These are phyloP conservation scores for Harpalus rubripes DNA, from an alignment of 2,888 invertebrate genomes.

Conservation along the genomic window DNA sequence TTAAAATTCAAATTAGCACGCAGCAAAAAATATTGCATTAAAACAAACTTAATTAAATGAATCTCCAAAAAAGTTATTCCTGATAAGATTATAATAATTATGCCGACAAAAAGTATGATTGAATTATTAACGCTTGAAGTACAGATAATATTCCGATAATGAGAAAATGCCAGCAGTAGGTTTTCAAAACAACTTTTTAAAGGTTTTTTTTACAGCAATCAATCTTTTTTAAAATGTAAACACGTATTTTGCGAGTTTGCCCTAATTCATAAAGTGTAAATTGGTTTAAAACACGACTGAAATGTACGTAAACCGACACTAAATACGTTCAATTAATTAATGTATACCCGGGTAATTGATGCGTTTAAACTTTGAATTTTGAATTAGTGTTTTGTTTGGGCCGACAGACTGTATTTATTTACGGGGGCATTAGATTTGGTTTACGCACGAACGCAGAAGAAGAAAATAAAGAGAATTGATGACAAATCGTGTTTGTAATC, in stretches of 20 bases:
- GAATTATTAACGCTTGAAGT: conserved; percentile 24
- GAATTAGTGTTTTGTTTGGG: not conserved
- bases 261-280: conserved; percentile 31
- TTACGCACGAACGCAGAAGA: not conserved
- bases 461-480: not conserved
- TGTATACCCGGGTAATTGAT: not conserved
- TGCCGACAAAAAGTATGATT: not conserved
- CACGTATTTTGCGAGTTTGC: not conserved
- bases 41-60: not conserved
- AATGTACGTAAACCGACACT: conserved; percentile 7
- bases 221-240: conserved; percentile 40
- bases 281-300: not conserved
- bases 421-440: not conserved
- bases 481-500: not conserved
- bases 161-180: conserved; percentile 4
- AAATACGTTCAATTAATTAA: conserved; percentile 23
- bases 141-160: conserved; percentile 14
- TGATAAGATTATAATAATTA: conserved; percentile 13
- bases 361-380: conserved; percentile 4
- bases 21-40: conserved; percentile 6
- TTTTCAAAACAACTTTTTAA: conserved; percentile 34
- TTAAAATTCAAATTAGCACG: not conserved
- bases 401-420: not conserved
- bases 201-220: conserved; percentile 21
- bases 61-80: not conserved